Evolutionary conservation across 2,113 vertebrate genomes (phyloP).

Genomic region (Macroglossus sobrinus): DNA sequence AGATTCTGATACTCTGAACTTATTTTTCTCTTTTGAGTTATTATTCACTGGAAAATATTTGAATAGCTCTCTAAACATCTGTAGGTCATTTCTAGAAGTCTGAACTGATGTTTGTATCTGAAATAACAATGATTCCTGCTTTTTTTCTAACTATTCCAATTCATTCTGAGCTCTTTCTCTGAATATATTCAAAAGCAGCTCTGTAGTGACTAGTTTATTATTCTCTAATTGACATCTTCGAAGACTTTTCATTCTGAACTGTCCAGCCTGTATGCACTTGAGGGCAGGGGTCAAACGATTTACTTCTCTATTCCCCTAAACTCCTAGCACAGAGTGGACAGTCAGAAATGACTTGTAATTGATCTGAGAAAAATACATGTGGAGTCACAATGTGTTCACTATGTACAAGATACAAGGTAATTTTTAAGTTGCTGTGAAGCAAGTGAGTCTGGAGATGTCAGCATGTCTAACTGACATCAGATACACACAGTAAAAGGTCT

Average conservation of each 20-base stretch:
- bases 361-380: not conserved
- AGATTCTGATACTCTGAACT: conserved; percentile 11
- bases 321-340: not conserved
- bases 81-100: not conserved
- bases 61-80: conserved; percentile 26
- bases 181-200: not conserved
- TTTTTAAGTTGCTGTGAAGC: conserved; percentile 20
- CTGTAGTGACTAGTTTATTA: not conserved
- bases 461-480: not conserved
- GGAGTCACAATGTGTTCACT: not conserved
- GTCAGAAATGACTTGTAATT: not conserved
- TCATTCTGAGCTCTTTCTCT: not conserved
- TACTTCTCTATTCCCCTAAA: not conserved
- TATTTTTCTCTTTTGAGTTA: conserved; percentile 28
- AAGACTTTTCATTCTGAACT: not conserved
- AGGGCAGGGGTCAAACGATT: not conserved
- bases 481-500: not conserved
- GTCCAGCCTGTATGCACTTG: not conserved
- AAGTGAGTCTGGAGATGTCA: not conserved
- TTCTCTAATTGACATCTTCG: not conserved
- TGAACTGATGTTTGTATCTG: not conserved
- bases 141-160: not conserved
- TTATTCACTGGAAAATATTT: not conserved
- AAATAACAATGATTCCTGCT: not conserved
- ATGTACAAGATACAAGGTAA: not conserved